Base-by-base conservation (phyloP, 2,888 invertebrate species). In the Tetranychus piercei region DNA sequence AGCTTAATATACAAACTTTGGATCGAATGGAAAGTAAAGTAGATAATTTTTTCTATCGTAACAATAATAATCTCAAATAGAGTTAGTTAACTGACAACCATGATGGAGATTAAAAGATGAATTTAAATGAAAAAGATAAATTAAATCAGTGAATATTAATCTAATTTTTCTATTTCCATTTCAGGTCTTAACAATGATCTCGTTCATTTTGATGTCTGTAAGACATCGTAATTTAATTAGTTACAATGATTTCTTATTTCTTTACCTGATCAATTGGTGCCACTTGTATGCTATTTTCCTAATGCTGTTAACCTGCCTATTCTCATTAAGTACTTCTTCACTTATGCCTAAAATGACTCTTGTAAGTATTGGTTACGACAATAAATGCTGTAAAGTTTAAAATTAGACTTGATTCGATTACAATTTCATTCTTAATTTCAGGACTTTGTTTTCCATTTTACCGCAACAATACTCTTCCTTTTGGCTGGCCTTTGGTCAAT, bases 221-320 rank as follows among this genome's bases (percentile, higher is more conserved):
- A 9, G 55, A 15, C 55, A 55, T 55, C 55, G 55, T 15, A 15
- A 55, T 15, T 55, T 55, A 55, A 55, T 55, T 55, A 15, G 11
- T 15, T 15, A 55, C 55, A 55, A 55, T 15, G 55, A 55, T 55
- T 55, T 55, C 55, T 55, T 55, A 55, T 55, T 55, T 55, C 55
- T 55, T 15, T 55, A 55, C 43, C 82, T 91, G 76, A 88, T 90
- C 81, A 85, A 88, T 0, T 88, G 88, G 0, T 85, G 91, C 20
- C 91, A 90, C 81, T 85, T 92, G 81, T 87, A 91, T 77, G 88
- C 89, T 74, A 91, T 91, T 34, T 88, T 89, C 80, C 87, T 90
- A 78, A 82, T 92, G 70, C 82, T 92, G 69, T 80, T 88, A 6
- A 87, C 92, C 0, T 91, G 89, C 79, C 79, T 92, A n/a, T 84